Conservation (phyloP, 2,113 vertebrate genomes). For the Gorilla gorilla region DNA sequence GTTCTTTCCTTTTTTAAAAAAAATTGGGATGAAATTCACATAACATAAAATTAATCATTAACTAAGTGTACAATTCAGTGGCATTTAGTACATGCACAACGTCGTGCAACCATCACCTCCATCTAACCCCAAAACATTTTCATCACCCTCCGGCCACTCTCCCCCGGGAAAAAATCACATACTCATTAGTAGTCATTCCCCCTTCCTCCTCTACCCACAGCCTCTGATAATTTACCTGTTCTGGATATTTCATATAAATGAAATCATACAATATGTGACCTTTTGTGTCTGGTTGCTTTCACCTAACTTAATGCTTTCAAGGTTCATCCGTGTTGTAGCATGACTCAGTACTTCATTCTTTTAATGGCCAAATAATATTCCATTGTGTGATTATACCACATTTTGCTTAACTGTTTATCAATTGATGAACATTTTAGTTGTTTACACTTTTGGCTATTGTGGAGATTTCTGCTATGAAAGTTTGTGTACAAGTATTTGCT, state of each 20-base stretch:
- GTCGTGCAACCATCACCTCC: not conserved
- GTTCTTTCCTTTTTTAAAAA: not conserved
- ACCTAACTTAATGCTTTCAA: no score
- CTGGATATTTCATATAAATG: not conserved
- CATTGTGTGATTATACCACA: no score
- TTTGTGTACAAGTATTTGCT: no score
- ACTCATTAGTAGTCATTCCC: not conserved
- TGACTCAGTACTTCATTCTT: not conserved
- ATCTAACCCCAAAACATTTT: not conserved
- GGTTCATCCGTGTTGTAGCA: no score
- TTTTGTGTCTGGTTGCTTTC: no score
- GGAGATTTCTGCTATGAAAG: no score
- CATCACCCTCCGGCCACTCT: not conserved
- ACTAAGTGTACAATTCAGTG: not conserved
- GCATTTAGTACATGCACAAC: not conserved
- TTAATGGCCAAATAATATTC: not conserved
- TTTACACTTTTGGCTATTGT: no score
- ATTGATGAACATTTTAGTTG: no score
- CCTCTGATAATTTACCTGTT: not conserved
- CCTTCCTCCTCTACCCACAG: not conserved
- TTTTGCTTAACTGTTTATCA: no score
- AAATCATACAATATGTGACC: no score
- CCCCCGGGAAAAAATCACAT: not conserved
- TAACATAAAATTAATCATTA: not conserved
- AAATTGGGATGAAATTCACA: not conserved